phyloP scores from a whole-genome alignment of 2,113 vertebrate genomes.

The human region GRCh38 chr2:91627501-91628000 shows the following conservation, averaged over 20 bases:
- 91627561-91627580: neutral
- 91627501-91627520: accelerated
- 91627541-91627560: neutral
- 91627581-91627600: neutral
- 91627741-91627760: neutral
- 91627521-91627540: neutral
- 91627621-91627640: accelerated
- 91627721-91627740: accelerated
- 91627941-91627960: too few relatives aligned
- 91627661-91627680: neutral
- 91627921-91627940: too few relatives aligned
- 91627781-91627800: neutral
- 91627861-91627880: too few relatives aligned
- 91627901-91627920: too few relatives aligned
- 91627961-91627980: too few relatives aligned
- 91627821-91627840: too few relatives aligned
- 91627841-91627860: too few relatives aligned
- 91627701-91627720: neutral
- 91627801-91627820: accelerated
- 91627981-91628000: too few relatives aligned
- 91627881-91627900: too few relatives aligned
- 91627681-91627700: neutral
- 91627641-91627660: neutral
- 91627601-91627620: neutral
- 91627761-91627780: neutral